These are phyloP conservation scores for Gastracanthus pulcherrimus DNA, from an alignment of 2,888 invertebrate genomes.

Conservation along the genomic window DNA sequence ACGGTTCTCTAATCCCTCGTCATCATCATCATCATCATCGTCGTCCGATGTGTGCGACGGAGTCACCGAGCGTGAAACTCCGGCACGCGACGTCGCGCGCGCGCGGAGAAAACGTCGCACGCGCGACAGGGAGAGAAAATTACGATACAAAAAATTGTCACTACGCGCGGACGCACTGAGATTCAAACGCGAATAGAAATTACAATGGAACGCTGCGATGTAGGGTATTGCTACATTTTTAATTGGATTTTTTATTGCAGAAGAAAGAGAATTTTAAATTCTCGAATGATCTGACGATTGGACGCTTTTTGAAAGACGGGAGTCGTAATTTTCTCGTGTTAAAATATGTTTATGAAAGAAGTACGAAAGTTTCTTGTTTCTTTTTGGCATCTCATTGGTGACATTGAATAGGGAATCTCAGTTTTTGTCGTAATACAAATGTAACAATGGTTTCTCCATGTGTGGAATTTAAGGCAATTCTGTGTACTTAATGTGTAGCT, in stretches of 20 bases:
- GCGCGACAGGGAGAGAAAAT: background rate
- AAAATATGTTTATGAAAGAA: background rate
- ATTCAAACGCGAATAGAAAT: background rate
- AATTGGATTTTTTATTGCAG: background rate
- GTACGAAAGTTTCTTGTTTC: too few species aligned
- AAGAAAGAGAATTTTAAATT: background rate
- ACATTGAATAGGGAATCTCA: too few species aligned
- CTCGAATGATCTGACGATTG: background rate
- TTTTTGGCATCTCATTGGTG: too few species aligned
- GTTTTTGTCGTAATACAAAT: too few species aligned
- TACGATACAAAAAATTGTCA: background rate
- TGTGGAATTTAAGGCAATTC: too few species aligned
- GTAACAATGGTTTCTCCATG: too few species aligned
- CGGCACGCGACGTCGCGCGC: slow-evolving; percentile 57
- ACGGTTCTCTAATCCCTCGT: slow-evolving; percentile 4
- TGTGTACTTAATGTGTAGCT: too few species aligned
- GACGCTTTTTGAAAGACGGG: background rate
- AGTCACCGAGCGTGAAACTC: slow-evolving; percentile 53
- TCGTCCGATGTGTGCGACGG: background rate
- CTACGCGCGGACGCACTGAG: background rate
- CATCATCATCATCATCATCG: slow-evolving; percentile 31
- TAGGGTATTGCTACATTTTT: background rate
- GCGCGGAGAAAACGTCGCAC: slow-evolving; percentile 15
- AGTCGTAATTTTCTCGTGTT: background rate
- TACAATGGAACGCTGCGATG: background rate